These are phyloP conservation scores for Phalloptychus januarius DNA, from an alignment of 2,797 vertebrate genomes.

Conservation along the genomic window DNA sequence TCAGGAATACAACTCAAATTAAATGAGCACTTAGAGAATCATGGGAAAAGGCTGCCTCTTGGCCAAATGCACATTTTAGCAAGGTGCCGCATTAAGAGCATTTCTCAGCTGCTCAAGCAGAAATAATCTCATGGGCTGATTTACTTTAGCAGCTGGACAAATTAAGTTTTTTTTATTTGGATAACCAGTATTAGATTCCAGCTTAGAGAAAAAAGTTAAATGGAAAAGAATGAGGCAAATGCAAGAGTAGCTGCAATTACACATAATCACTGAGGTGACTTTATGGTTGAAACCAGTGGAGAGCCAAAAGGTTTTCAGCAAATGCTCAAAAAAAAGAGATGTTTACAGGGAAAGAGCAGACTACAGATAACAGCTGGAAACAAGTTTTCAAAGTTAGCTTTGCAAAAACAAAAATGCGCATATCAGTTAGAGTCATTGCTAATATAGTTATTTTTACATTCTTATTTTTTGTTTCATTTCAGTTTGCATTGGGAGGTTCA, in stretches of 20 bases:
- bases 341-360: background rate
- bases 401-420: background rate
- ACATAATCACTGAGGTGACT: conserved; percentile 6
- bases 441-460: background rate
- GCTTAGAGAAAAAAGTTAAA: conserved; percentile 19
- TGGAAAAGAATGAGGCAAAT: conserved; percentile 13
- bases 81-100: conserved; percentile 44
- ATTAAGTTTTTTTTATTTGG: conserved; percentile 20
- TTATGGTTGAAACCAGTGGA: background rate
- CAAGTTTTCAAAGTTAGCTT: background rate
- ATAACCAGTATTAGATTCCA: conserved; percentile 37
- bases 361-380: background rate
- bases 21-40: conserved; percentile 25
- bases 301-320: background rate
- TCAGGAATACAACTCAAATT: conserved; percentile 35
- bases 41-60: conserved; percentile 30
- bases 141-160: conserved; percentile 36
- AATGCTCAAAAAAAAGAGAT: background rate
- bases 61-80: conserved; percentile 45
- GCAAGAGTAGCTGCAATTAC: background rate
- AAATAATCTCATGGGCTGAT: conserved; percentile 60
- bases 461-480: background rate
- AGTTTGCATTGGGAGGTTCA: background rate
- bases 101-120: conserved; percentile 60
- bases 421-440: background rate